Percentiles rank a stretch among this genome's conserved stretches.
phyloP scores from a whole-genome alignment of 2,888 invertebrate species.

The Tetranychus piercei region DNA sequence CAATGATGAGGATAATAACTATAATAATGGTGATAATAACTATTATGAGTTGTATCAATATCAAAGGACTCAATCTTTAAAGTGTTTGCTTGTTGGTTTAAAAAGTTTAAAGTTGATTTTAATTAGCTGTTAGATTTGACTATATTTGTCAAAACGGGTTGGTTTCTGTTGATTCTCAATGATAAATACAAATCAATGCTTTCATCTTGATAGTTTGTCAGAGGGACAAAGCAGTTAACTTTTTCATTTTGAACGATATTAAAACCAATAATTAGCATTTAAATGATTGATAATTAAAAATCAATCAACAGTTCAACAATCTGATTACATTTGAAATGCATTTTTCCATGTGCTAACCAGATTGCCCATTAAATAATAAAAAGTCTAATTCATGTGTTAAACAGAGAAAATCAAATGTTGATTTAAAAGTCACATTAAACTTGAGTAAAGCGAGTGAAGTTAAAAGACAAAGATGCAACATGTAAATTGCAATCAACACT shows the following conservation, averaged over 20 bases:
- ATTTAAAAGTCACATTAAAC: too few species aligned
- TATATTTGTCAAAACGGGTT: neutral
- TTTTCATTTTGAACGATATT: neutral
- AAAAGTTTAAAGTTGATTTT: neutral
- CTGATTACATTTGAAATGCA: too few species aligned
- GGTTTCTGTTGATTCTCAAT: neutral
- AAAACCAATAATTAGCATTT: neutral
- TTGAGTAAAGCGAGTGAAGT: too few species aligned
- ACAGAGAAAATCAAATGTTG: too few species aligned
- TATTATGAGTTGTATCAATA: neutral
- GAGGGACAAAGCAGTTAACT: neutral
- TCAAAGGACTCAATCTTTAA: neutral
- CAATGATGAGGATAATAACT: too few species aligned
- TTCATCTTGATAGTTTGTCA: neutral
- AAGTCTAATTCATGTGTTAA: too few species aligned
- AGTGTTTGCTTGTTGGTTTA: neutral
- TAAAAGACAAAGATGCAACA: neutral
- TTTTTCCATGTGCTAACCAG: too few species aligned
- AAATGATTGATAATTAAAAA: neutral
- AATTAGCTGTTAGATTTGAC: neutral
- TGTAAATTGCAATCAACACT: neutral
- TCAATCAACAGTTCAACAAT: too few species aligned
- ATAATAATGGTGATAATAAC: too few species aligned
- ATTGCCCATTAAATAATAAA: too few species aligned
- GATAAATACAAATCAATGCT: too few species aligned